Evolutionary conservation across 1,140 invertebrate genomes (phyloP).

Genomic region (Antheraea pernyi): DNA sequence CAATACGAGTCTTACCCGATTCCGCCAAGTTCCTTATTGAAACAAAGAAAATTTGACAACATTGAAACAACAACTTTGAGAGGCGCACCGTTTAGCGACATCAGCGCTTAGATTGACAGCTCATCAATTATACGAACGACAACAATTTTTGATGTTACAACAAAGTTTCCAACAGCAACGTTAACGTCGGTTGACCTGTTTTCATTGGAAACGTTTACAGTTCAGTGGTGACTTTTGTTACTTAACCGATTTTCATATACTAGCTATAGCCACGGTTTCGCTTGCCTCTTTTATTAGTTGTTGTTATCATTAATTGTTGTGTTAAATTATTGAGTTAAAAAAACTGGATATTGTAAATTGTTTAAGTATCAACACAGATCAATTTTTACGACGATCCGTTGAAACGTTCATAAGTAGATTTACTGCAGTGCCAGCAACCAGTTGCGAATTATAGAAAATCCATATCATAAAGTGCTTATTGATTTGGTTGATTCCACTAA

Average conservation of each 20-base stretch:
- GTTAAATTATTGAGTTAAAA: no score
- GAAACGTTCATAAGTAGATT: no score
- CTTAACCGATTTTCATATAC: not conserved
- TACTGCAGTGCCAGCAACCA: no score
- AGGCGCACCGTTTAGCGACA: not conserved
- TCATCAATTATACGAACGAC: not conserved
- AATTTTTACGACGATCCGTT: no score
- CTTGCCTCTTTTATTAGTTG: no score
- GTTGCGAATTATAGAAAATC: no score
- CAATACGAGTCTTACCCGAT: not conserved
- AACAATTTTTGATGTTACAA: not conserved
- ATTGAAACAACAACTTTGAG: not conserved
- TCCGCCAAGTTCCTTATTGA: not conserved
- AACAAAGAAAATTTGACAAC: not conserved
- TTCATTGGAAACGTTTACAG: not conserved
- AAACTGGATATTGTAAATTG: no score
- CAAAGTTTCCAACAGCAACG: not conserved
- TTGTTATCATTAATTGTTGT: no score
- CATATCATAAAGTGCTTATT: no score
- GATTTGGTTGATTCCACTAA: no score
- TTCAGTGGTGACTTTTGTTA: not conserved
- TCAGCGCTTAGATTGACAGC: not conserved
- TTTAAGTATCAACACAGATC: no score
- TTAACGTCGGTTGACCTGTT: not conserved
- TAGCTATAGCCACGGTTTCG: no score